These are phyloP conservation scores for Pterophyllum scalare DNA, from an alignment of 2,113 vertebrate genomes.

Conservation along the genomic window DNA sequence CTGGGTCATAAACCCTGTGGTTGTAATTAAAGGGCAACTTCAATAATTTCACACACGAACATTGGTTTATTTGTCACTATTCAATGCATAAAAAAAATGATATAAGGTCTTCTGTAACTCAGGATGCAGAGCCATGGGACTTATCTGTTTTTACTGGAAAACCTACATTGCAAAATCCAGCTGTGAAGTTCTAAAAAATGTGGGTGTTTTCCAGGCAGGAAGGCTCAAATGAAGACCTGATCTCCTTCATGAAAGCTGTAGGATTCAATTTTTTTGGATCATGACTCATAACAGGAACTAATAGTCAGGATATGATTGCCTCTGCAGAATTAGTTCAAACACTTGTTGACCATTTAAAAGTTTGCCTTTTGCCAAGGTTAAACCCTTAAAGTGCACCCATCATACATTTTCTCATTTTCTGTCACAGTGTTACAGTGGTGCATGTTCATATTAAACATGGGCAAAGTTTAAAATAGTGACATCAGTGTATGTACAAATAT, in stretches of 20 bases:
- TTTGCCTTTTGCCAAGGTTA: not conserved
- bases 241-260: not conserved
- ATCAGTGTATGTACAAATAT: not conserved
- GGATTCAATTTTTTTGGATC: not conserved
- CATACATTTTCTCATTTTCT: not conserved
- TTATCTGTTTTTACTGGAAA: not conserved
- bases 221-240: not conserved
- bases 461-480: not conserved
- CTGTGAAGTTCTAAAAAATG: not conserved
- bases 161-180: not conserved
- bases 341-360: constrained; percentile 4
- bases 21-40: not conserved
- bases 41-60: not conserved
- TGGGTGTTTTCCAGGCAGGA: not conserved
- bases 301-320: not conserved
- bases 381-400: not conserved
- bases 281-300: not conserved
- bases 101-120: not conserved
- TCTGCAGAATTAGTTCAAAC: not conserved
- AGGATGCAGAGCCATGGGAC: not conserved
- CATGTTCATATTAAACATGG: not conserved
- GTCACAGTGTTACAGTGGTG: not conserved
- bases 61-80: not conserved
- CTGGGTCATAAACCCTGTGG: not conserved
- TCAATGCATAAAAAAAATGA: not conserved